Evolutionary conservation across 2,113 vertebrate species (phyloP).

Genomic region (Leucosticte australis): DNA sequence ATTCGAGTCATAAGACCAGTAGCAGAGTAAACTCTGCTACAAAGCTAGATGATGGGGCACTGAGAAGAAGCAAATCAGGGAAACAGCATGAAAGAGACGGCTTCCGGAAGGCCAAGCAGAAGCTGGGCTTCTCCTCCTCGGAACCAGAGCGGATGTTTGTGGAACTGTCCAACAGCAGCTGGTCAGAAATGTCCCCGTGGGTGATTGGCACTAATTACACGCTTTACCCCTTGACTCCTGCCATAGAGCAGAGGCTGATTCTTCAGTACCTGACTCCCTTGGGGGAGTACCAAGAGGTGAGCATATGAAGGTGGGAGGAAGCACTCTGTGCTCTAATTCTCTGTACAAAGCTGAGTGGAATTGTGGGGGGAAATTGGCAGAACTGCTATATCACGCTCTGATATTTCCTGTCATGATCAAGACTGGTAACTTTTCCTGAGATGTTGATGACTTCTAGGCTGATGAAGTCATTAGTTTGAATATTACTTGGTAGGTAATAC

Average conservation of each 20-base stretch:
- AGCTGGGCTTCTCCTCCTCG: constrained; percentile 85
- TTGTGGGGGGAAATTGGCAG: not conserved
- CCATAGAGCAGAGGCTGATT: constrained; percentile 95
- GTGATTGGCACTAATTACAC: constrained; percentile 98
- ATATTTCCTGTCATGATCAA: not conserved
- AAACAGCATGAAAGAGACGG: constrained; percentile 82
- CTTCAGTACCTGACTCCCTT: constrained; percentile 96
- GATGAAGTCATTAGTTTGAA: not conserved
- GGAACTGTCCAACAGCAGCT: constrained; percentile 98
- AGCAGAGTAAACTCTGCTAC: constrained; percentile 80
- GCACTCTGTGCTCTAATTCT: not conserved
- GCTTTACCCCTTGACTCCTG: constrained; percentile 91
- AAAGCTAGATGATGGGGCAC: constrained; percentile 77
- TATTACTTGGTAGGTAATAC: not conserved
- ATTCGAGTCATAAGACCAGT: constrained; percentile 82
- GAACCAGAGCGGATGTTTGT: constrained; percentile 89
- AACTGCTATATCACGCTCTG: not conserved
- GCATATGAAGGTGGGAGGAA: not conserved
- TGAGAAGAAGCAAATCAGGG: constrained; percentile 70
- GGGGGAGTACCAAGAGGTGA: constrained; percentile 98
- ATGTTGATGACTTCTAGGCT: not conserved
- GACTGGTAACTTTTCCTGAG: not conserved
- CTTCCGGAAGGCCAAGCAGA: constrained; percentile 88
- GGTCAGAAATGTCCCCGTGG: constrained; percentile 99
- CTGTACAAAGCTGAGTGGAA: not conserved